Conservation (phyloP, 2,113 vertebrate genomes). For the Bombycilla garrulus region DNA sequence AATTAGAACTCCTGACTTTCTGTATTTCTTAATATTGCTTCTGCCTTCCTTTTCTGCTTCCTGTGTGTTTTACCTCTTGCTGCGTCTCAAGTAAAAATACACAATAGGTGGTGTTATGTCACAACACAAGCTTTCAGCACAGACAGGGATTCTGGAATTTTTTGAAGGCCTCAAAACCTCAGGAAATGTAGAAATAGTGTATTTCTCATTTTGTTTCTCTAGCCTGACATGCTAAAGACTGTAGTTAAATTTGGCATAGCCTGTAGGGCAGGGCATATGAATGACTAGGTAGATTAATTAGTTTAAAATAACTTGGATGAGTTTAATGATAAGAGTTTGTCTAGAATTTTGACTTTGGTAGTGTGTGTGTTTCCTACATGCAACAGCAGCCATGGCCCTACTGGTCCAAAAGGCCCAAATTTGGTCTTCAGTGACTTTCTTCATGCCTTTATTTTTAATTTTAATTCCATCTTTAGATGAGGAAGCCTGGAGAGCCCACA, state of each 20-base stretch:
- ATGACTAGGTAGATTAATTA: background rate
- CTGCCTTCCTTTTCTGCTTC: background rate
- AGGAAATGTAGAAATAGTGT: background rate
- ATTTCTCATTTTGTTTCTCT: background rate
- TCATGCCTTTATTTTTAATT: background rate
- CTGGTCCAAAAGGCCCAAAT: background rate
- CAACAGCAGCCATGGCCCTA: background rate
- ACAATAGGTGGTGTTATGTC: background rate
- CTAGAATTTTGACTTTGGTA: background rate
- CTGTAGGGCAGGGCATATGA: background rate
- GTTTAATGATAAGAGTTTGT: background rate
- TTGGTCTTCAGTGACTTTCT: background rate
- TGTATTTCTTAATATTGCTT: background rate
- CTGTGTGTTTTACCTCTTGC: background rate
- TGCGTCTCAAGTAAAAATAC: background rate
- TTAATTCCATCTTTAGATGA: background rate
- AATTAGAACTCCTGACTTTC: background rate
- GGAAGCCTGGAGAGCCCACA: background rate
- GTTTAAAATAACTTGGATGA: background rate
- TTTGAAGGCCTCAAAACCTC: background rate
- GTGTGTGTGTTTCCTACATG: background rate
- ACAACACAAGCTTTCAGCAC: background rate
- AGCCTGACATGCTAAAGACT: background rate
- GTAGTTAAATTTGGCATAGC: background rate
- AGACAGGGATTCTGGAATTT: background rate